Base-by-base conservation (phyloP, 2,888 invertebrate species). In the Mythimna loreyi region DNA sequence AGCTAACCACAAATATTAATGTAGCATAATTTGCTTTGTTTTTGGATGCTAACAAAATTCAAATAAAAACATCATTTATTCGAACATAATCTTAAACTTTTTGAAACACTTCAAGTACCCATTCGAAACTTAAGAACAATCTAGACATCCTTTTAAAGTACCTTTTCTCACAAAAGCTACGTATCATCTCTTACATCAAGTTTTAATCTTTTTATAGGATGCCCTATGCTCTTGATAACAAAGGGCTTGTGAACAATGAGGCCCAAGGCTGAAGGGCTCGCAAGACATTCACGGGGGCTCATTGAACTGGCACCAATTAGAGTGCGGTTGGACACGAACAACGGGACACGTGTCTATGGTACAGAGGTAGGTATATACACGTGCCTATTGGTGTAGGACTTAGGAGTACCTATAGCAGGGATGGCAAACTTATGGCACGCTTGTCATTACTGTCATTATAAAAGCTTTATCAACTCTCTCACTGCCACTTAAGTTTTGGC, bases 301-400 rank as follows among this genome's bases (percentile, higher is more conserved):
- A 73, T 77, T 81, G 72, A 77, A 68, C 74, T 58, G 68, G 19
- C 28, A 53, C 67, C 79, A 82, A 82, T 82, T 83, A 83, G 70
- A 33, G 50, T 47, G 58, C 50, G 59, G 55, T 60, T 64, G 66
- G 28, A 56, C 73, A 60, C 52, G 75, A 59, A 67, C 61, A 60
- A 67, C 25, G 11, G 16, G 9, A 28, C 19, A 21, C 11, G 36
- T 30, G 21, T 4, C 2, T 65, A 4, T 43, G 19, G 28, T 11
- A n/a, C 43, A 2, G 7, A 7, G 13, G 5, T n/a, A 7, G 13
- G 5, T n/a, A 7, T n/a, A 45, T 19, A 28, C 19, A 21, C 11
- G n/a, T 30, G 21, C 3, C 2, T 49, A 4, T 43, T 19, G 28
- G 7, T 1, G 33, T 43, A 11, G 5, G 9, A 21, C 25, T 2